Evolutionary conservation across 2,113 vertebrate genomes (phyloP), one percentile per base, ranked within the genome.

Genomic region (Drymodes brunneopygia): DNA sequence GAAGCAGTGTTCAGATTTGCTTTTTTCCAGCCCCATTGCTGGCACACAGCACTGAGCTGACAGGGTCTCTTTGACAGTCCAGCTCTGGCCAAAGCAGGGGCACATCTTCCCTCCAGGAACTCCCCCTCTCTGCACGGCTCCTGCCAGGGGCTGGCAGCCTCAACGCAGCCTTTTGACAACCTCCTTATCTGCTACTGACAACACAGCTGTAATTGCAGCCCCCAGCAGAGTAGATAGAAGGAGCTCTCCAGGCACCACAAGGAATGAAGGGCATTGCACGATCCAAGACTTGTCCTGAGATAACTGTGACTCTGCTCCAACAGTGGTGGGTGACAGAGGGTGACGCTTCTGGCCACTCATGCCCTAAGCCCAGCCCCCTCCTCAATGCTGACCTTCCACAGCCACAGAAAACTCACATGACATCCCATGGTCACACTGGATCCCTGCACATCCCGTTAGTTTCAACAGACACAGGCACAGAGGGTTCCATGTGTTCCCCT

Each of bases 341-440:
- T 4, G 29, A 51, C 17, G 69, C 25, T 58, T 23, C 53, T 3
- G 33, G 35, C 3, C 11, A 2, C 23, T 45, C 33, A 18, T 9
- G 5, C 33, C 48, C 58, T 5, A 7, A 35, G 5, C 28, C 36
- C 7, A 12, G 44, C 7, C 21, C 11, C 4, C 15, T 38, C 10
- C 35, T 10, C 40, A 54, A 0, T 10, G 47, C 33, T 36, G 58
- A 16, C 28, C 47, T 35, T 66, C 35, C 51, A 10, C 24, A 58
- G 3, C 50, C 53, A 8, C 0, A 0, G 70, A 61, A 12, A 54
- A 19, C 4, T 4, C 10, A 0, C 31, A 1, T 6, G 15, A 10
- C 79, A 75, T 18, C 15, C 60, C 4, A 7, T 0, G 27, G 19
- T n/a, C 23, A 5, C 45, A 2, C 27, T 5, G 22, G 20, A 17